phyloP scores from a whole-genome alignment of 2,888 invertebrate species.

The Dicycla oo region DNA sequence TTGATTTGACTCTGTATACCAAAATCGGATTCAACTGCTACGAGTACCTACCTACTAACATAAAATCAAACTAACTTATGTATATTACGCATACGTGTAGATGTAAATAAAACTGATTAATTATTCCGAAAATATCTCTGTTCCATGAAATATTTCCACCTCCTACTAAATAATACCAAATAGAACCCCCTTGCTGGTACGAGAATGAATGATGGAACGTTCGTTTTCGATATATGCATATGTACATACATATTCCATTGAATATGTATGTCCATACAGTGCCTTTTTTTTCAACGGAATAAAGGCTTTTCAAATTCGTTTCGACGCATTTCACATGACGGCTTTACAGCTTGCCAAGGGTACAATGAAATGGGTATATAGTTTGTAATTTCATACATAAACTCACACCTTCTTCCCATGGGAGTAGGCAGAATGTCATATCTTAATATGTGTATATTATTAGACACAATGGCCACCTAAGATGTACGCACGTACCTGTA shows the following conservation, averaged over 20 bases:
- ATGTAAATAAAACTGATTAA: background rate
- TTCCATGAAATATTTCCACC: background rate
- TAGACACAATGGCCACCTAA: background rate
- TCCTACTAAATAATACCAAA: background rate
- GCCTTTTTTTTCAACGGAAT: too few relatives aligned
- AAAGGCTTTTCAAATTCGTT: constrained; percentile 18
- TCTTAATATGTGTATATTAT: constrained; percentile 1
- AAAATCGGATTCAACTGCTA: too few relatives aligned
- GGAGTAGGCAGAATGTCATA: background rate
- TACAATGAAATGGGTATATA: background rate
- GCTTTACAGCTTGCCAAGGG: constrained; percentile 3
- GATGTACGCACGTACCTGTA: background rate
- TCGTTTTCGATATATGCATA: background rate
- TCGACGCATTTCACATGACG: background rate
- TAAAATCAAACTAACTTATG: background rate
- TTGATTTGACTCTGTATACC: too few relatives aligned
- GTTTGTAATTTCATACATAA: background rate
- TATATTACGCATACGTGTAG: background rate
- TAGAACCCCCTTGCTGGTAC: background rate
- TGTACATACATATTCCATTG: constrained; percentile 14
- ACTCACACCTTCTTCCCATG: background rate
- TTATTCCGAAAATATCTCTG: background rate
- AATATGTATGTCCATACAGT: too few relatives aligned
- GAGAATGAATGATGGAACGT: constrained; percentile 3
- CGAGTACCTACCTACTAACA: background rate